Evolutionary conservation across 2,113 vertebrate genomes (phyloP).

Genomic region (Tachysurus fulvidraco): DNA sequence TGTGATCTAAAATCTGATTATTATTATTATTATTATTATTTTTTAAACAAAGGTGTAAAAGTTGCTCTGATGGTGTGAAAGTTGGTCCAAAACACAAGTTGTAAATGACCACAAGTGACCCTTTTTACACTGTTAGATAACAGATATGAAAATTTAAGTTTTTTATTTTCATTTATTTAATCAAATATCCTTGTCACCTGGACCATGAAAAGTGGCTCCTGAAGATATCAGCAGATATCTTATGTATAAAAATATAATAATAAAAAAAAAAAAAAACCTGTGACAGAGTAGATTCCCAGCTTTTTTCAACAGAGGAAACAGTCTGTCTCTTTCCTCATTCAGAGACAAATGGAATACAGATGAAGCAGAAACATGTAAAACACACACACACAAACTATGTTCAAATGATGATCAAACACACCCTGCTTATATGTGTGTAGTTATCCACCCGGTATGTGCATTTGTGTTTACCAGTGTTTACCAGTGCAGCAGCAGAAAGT

Average conservation of each 20-base stretch:
- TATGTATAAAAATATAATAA: no score
- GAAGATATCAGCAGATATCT: background rate
- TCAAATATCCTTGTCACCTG: background rate
- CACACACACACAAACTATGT: background rate
- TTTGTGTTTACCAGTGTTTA: constrained; percentile 8
- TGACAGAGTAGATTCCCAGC: background rate
- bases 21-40: no score
- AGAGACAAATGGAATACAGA: background rate
- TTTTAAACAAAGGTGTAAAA: background rate
- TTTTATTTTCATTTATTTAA: background rate
- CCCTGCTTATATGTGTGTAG: background rate
- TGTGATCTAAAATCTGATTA: background rate
- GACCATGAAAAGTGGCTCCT: background rate
- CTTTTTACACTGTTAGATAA: background rate
- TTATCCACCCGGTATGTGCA: background rate
- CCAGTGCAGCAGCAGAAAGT: background rate
- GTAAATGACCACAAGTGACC: background rate
- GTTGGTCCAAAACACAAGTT: background rate
- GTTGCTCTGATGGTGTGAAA: background rate
- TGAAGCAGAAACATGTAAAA: background rate
- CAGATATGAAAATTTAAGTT: background rate
- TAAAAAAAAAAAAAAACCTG: background rate
- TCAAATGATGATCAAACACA: background rate
- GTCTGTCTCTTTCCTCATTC: constrained; percentile 16
- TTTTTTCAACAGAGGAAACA: constrained; percentile 17